These are phyloP conservation scores for Argyrosomus regius DNA, from an alignment of 2,797 vertebrate species.

Conservation along the genomic window DNA sequence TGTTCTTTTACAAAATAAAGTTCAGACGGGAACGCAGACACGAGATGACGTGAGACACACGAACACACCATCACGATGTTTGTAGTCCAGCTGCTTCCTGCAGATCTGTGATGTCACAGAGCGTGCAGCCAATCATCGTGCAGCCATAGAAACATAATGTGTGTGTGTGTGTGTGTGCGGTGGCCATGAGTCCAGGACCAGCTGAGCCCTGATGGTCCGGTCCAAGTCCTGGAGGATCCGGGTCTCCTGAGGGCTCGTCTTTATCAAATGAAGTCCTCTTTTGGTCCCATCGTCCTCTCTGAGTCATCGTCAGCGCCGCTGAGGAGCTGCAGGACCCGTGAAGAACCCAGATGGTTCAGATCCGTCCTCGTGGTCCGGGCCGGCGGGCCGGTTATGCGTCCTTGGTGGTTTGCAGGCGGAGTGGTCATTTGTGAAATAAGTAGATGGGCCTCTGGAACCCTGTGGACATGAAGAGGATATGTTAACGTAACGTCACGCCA, in stretches of 20 bases:
- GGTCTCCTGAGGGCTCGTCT: conserved; percentile 32
- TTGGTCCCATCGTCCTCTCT: conserved; percentile 66
- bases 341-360: conserved; percentile 25
- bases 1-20: too few species aligned
- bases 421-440: conserved; percentile 90
- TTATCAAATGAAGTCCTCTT: conserved; percentile 42
- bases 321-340: conserved; percentile 28
- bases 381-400: conserved; percentile 53
- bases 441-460: conserved; percentile 94
- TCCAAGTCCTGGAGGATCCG: conserved; percentile 9
- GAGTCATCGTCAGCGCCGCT: conserved; percentile 47
- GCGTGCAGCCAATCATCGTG: too few species aligned
- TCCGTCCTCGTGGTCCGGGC: conserved; percentile 51
- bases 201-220: too few species aligned
- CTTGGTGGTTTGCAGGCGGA: conserved; percentile 66
- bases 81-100: too few species aligned
- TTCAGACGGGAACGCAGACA: too few species aligned
- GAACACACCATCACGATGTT: too few species aligned
- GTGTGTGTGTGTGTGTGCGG: too few species aligned
- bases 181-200: too few species aligned
- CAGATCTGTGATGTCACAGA: too few species aligned
- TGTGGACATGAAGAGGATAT: conserved; percentile 48
- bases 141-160: too few species aligned
- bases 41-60: too few species aligned
- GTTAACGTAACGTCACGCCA: neutral